Conservation (phyloP, 2,113 vertebrate species). For the Halichoeres trimaculatus region DNA sequence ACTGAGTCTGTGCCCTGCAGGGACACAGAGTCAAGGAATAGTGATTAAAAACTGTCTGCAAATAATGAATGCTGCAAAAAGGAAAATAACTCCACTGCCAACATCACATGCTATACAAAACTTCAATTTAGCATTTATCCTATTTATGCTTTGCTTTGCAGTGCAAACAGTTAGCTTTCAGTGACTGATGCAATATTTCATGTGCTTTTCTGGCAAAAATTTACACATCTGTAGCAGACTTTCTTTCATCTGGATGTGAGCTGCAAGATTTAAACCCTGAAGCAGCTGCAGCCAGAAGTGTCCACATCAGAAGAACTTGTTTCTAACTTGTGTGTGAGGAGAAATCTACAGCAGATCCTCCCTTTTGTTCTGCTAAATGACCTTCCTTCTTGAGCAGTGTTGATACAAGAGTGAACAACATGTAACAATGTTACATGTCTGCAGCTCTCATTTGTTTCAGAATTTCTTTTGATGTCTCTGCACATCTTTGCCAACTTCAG, state of each 20-base stretch:
- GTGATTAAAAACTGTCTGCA: background rate
- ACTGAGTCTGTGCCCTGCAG: constrained; percentile 91
- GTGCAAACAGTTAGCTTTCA: too few relatives aligned
- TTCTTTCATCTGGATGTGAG: background rate
- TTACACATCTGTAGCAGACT: too few relatives aligned
- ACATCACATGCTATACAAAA: background rate
- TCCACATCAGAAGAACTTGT: background rate
- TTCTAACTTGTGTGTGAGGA: background rate
- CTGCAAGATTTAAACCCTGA: background rate
- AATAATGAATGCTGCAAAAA: too few relatives aligned
- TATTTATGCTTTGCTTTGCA: too few relatives aligned
- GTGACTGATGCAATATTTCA: background rate
- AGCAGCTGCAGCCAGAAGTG: background rate
- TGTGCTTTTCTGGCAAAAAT: background rate
- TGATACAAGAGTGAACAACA: too few relatives aligned
- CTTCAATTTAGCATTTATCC: too few relatives aligned
- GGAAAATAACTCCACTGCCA: too few relatives aligned
- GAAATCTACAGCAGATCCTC: background rate
- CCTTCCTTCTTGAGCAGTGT: too few relatives aligned
- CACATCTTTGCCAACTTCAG: background rate
- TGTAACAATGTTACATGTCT: background rate
- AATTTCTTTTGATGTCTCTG: background rate
- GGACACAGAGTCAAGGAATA: background rate
- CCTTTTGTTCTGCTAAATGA: background rate
- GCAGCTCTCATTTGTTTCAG: background rate